Base-by-base conservation (phyloP, 2,797 vertebrate genomes). In the Sebastes vulpes region DNA sequence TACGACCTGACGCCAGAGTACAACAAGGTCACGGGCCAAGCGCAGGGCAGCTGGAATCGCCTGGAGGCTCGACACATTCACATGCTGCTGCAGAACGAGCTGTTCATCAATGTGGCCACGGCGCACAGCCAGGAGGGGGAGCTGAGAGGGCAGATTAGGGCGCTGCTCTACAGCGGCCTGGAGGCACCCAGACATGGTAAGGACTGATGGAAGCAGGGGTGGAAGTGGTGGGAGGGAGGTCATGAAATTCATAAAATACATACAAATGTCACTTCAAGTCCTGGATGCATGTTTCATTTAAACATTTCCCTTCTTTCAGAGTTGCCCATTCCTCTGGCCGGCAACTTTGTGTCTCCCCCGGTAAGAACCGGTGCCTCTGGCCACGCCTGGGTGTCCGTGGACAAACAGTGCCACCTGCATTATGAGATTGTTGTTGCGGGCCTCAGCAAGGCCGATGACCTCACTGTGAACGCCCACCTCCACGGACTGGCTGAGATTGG, bases 81-180 rank as follows among this genome's bases (percentile, higher is more conserved):
- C 88, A 99, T 99, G 98, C 95, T 99, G 89, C 97, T 99, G 81
- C 98, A 99, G 96, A 99, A 98, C 0, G 98, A 99, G 77, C 97
- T 99, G 25, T 99, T 99, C 89, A 95, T 99, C 91, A 99, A 99
- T 0, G 95, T 98, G 90, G 98, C 97, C 83, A 99, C 98, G 1
- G 85, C 95, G 0, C 97, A 98, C 89, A 96, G 94, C 91, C 94
- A 86, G 1, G 98, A 99, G 14, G 98, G 98, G 1, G 98, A 99
- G 83, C 95, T 99, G 60, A 92, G 98, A 2, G 98, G 98, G 0
- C 98, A 98, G 26, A 96, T 99, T 70, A 94, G 94, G 32, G 95
- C 97, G 9, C 91, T 99, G 84, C 94, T 95, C 46, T 99, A 99
- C 89, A 97, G 94, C 1, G 98, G 97, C 26, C 95, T 98, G 60